Evolutionary conservation across 2,113 vertebrate genomes (phyloP).

Genomic region (Rallus limicola): DNA sequence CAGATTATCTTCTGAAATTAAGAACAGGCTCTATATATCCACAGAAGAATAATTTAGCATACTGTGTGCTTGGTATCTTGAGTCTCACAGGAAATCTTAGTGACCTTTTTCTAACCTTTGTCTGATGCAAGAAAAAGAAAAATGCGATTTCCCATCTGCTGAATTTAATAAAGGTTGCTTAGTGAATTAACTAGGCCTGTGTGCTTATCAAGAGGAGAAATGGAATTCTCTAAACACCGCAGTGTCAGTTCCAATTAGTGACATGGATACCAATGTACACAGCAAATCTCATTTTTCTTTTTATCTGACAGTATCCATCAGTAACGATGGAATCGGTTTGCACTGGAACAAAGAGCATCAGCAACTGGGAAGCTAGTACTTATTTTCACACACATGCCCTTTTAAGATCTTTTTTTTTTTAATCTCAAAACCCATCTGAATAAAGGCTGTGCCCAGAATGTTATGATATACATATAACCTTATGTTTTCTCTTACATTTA

Average conservation of each 20-base stretch:
- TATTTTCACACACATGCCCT: not conserved
- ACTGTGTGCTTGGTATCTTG: not conserved
- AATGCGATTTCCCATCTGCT: constrained; percentile 65
- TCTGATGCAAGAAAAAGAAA: constrained; percentile 64
- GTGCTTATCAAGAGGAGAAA: constrained; percentile 69
- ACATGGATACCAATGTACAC: constrained; percentile 75
- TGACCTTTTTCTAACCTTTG: constrained; percentile 74
- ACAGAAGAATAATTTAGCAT: not conserved
- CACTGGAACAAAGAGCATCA: constrained; percentile 3
- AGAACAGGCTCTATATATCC: not conserved
- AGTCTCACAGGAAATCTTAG: constrained; percentile 59
- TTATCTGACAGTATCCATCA: constrained; percentile 5
- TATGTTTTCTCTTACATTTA: not conserved
- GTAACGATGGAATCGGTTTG: not conserved
- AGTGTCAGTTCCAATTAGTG: constrained; percentile 86
- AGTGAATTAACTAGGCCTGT: constrained; percentile 81
- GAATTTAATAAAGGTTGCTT: constrained; percentile 86
- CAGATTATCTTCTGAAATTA: not conserved
- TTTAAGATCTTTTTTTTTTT: not conserved
- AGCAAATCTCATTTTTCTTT: constrained; percentile 77
- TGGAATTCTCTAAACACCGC: constrained; percentile 72
- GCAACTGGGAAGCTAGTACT: not conserved
- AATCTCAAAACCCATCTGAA: not conserved
- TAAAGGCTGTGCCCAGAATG: not conserved
- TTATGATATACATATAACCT: not conserved